Base-by-base conservation (phyloP, 2,888 invertebrate genomes). In the Harmothoe impar region DNA sequence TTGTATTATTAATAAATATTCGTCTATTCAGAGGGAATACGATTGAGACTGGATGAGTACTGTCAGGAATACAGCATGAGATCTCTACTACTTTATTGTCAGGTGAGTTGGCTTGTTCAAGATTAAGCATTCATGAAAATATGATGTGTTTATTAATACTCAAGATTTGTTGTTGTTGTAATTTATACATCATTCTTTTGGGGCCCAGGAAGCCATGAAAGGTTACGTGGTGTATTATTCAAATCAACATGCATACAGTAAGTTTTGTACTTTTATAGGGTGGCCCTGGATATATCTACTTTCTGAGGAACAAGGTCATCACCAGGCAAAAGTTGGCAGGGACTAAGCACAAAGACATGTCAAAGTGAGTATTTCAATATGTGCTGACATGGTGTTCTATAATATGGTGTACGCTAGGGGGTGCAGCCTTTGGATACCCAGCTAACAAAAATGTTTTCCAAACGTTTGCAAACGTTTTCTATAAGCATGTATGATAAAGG, bases 271-370 rank as follows among this genome's bases (percentile, higher is more conserved):
- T 43, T 43, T 81, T 81, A 20, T 54, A 86, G 86, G 86, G 86
- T 25, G 86, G 86, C 33, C 86, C 54, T 29, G 86, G 86, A 29
- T 56, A 54, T 31, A 17, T 86, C 23, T 86, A 86, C 86, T 54
- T 86, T 25, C 54, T 86, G 86, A 86, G 29, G 29, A 86, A 31
- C 7, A 86, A 52, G 33, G 29, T 86, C 29, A 86, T 86, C 54
- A 86, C 86, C 0, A 23, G 29, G 12, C 86, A 17, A n/a, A 86
- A 56, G 52, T 29, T 86, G 0, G n/a, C 51, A 86, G 86, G 86
- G 20, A 1, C 52, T 1, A 86, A 86, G 15, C 56, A 86, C 29
- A 23, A 23, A 86, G 86, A 52, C 29, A 31, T 86, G 29, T 25
- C 54, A 17, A 56, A 54, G 86, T 54, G 20, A 86, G 86, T 86